phyloP scores from a whole-genome alignment of 2,113 vertebrate genomes.

The Ramphastos sulfuratus region DNA sequence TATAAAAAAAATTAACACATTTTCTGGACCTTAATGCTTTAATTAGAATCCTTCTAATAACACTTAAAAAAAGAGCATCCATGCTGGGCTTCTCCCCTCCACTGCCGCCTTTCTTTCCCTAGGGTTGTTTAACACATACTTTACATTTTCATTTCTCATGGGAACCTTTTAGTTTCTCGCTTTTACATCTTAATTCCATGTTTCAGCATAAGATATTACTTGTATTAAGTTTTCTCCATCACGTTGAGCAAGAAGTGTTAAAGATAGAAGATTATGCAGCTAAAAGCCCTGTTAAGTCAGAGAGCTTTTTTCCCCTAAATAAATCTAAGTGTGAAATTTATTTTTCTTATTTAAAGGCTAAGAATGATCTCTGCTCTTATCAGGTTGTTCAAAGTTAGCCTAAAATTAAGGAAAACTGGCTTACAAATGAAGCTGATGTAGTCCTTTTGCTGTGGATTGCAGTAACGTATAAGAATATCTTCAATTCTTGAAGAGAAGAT shows the following conservation, averaged over 20 bases:
- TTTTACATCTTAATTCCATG: slow-evolving; percentile 60
- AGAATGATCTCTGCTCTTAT: background rate
- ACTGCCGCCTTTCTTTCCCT: background rate
- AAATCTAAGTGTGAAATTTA: background rate
- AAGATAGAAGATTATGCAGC: slow-evolving; percentile 17
- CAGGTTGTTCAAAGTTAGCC: background rate
- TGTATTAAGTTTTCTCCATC: slow-evolving; percentile 32
- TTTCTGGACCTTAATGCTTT: background rate
- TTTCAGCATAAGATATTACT: slow-evolving; percentile 27
- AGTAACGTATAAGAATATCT: background rate
- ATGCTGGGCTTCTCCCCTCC: background rate
- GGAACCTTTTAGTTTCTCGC: background rate
- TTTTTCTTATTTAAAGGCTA: slow-evolving; percentile 7
- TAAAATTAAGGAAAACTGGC: background rate
- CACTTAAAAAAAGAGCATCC: background rate
- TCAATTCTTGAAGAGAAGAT: accelerated
- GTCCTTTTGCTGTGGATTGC: background rate
- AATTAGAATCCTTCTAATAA: background rate
- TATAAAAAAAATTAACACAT: background rate
- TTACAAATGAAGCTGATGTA: background rate
- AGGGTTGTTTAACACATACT: slow-evolving; percentile 37
- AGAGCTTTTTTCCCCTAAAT: background rate
- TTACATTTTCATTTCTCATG: slow-evolving; percentile 58
- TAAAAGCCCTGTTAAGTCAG: background rate
- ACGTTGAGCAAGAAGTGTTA: slow-evolving; percentile 1